Percentiles rank a stretch among this genome's conserved stretches.
Evolutionary conservation across 2,888 invertebrate species (phyloP).

Genomic region (Cheilosia pagana): DNA sequence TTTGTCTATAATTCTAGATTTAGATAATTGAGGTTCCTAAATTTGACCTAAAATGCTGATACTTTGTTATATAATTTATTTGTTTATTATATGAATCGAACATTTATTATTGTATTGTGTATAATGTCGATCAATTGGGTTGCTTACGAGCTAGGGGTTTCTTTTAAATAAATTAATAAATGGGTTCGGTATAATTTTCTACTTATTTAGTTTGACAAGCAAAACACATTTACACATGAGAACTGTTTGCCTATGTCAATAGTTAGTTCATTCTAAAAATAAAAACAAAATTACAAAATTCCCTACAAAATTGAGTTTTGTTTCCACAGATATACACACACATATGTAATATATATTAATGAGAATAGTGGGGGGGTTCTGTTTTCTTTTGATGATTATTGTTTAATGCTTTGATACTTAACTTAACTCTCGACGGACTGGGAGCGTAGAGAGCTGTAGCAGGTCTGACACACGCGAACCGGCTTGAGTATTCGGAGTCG

Average conservation of each 20-base stretch:
- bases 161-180: conserved; percentile 45
- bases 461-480: conserved; percentile 97
- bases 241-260: conserved; percentile 41
- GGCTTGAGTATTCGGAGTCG: conserved; percentile 96
- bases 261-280: conserved; percentile 17
- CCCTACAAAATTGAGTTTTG: conserved; percentile 47
- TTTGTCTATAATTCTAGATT: conserved; percentile 22
- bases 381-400: conserved; percentile 32
- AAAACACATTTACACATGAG: conserved; percentile 50
- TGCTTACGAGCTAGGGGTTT: conserved; percentile 3
- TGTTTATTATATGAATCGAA: conserved; percentile 33
- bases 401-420: conserved; percentile 14
- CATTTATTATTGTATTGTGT: conserved; percentile 55
- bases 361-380: conserved; percentile 15
- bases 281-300: conserved; percentile 61
- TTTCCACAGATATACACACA: conserved; percentile 50
- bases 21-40: conserved; percentile 52
- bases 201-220: conserved; percentile 56
- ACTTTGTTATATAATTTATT: conserved; percentile 11
- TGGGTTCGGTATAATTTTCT: conserved; percentile 61
- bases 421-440: conserved; percentile 81
- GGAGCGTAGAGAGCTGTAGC: conserved; percentile 87
- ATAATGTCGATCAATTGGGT: conserved; percentile 23
- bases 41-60: conserved; percentile 62
- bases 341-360: conserved; percentile 26